A percentile compares a stretch with the other conserved stretches of the same genome.
Conservation (phyloP, 2,888 invertebrate species). For the Deladenus siricidicola region DNA sequence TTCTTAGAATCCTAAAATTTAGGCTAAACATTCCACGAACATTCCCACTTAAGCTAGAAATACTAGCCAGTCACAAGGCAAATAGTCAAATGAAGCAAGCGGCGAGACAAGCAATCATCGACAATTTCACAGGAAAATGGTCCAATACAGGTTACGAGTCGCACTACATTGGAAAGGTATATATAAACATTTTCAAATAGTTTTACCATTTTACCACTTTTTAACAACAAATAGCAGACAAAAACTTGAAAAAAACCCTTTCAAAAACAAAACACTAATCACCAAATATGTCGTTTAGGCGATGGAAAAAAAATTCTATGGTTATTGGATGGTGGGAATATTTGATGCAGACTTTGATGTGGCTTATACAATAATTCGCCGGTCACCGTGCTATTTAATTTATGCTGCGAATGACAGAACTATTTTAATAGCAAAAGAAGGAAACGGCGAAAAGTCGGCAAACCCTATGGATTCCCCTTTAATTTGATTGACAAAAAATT, state of each 20-base stretch:
- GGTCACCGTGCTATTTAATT: slow-evolving; percentile 29
- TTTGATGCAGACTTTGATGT: slow-evolving; percentile 28
- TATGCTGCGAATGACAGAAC: slow-evolving; percentile 25
- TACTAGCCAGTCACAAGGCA: slow-evolving; percentile 14
- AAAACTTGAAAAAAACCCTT: no score
- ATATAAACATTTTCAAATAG: not conserved
- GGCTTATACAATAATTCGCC: slow-evolving; percentile 33
- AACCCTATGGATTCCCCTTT: no score
- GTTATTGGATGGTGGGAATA: slow-evolving; percentile 31
- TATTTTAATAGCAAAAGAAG: slow-evolving; percentile 27
- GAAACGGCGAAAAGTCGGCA: slow-evolving; percentile 6
- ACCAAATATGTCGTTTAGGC: no score
- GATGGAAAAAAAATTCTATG: slow-evolving; percentile 28
- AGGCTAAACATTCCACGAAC: not conserved
- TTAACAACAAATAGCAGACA: no score
- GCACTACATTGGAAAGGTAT: slow-evolving; percentile 21
- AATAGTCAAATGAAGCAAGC: slow-evolving; percentile 11
- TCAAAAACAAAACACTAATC: no score
- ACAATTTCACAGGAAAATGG: slow-evolving; percentile 18
- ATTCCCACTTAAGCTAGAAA: slow-evolving; percentile 8
- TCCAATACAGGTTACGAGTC: slow-evolving; percentile 17
- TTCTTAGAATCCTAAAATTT: no score
- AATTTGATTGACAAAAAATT: no score
- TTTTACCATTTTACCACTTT: no score
- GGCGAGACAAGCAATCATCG: slow-evolving; percentile 17